Base-by-base conservation (phyloP, 2,888 invertebrate species). In the Cactoblastis cactorum region DNA sequence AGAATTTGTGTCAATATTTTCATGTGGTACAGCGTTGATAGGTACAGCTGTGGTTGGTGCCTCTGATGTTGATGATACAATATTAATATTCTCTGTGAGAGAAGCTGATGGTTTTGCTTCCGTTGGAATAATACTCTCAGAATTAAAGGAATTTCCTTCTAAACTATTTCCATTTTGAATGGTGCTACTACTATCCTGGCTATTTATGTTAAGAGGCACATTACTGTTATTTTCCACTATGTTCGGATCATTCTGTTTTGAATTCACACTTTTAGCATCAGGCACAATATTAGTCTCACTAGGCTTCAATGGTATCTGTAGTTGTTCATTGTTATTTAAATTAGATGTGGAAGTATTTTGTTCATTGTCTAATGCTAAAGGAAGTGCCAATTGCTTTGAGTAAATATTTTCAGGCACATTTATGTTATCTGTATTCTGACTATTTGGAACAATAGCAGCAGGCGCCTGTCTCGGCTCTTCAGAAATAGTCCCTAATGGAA, bases 371-470 rank as follows among this genome's bases (percentile, higher is more conserved):
- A 47, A 53, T 41, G 58, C 52, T 39, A 67, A 52, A 46, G 50
- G n/a, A n/a, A n/a, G 51, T 51, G 62, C 39, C 48, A 59, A 56
- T 50, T 66, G 62, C 56, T 67, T 65, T 49, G 69, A 52, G 51
- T 58, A 60, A 51, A 64, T 47, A 54, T 68, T 68, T 14, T 73
- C 67, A 62, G 73, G 66, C 52, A 73, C 65, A 61, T 75, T 56
- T 53, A 61, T 49, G 19, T 51, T 5, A 38, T 52, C 54, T 32
- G 57, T 56, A 32, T 61, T 67, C 51, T 58, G 62, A 58, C 57
- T 70, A 48, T 57, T 37, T 51, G 56, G 57, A 48, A 64, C 50
- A 46, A 65, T 37, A 19, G 61, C 28, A 22, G 61, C 28, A 22
- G 61, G 61, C 47, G 63, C 62, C 39, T 62, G 53, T 22, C 34